Base-by-base conservation (phyloP, 2,113 vertebrate species). In the Puffinus mauretanicus region DNA sequence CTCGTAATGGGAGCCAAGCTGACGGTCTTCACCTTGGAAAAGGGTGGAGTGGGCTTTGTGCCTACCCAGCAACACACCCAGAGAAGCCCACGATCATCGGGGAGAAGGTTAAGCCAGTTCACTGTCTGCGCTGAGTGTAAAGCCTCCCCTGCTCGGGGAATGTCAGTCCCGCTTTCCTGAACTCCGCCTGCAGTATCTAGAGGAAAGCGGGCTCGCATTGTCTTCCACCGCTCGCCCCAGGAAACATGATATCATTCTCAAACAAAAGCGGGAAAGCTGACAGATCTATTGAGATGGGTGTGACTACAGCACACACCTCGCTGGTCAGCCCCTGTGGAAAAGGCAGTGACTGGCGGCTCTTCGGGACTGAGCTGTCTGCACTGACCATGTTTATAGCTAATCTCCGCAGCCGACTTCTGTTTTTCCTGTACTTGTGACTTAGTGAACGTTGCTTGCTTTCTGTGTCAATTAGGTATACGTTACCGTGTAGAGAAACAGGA, bases 201-300 rank as follows among this genome's bases (percentile, higher is more conserved):
- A 97, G 98, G 96, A 97, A 98, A 98, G 97, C 96, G 36, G 96
- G 94, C 32, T 88, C 25, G 17, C 95, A 98, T 98, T 98, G 98
- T 98, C 98, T 98, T 98, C 97, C 95, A 95, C 80, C 0, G 8
- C 96, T 98, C 25, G 93, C 98, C 96, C 96, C 98, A 98, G 98
- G 98, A 98, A 98, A 95, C 97, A 98, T 98, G 98, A 98, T 98
- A 98, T 98, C 98, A 98, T 98, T 83, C 95, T 93, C 92, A 95
- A 98, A 98, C 98, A 98, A 98, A 98, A 98, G 98, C 96, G 98
- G 98, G 98, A 98, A 98, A 98, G 98, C 98, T 97, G 98, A 98
- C 97, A 98, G 98, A 98, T 98, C 97, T 98, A 90, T 95, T 57
- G 97, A 97, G 97, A 98, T 97, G 98, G 98, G 98, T 98, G 98